Conservation (phyloP, 92 coral and sea anemone genomes). For the Zoanthus gigantus region DNA sequence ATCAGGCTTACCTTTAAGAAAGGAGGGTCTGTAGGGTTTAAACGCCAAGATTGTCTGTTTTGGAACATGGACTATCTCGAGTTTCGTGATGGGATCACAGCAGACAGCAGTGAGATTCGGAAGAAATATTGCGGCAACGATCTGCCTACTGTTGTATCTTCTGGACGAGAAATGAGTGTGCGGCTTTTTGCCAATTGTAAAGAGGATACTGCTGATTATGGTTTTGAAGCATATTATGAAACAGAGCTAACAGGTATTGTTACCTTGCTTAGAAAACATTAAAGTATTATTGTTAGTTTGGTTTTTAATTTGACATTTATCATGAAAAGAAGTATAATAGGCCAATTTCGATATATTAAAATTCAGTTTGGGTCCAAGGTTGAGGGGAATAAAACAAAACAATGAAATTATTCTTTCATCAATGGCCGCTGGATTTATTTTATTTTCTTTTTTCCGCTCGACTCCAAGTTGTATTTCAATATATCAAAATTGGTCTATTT, state of each 20-base stretch:
- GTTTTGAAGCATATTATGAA: constrained; percentile 35
- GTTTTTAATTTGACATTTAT: too few species aligned
- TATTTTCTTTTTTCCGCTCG: too few species aligned
- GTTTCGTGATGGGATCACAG: constrained; percentile 57
- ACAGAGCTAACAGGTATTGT: constrained; percentile 23
- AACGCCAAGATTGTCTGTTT: constrained; percentile 1
- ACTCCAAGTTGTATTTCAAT: too few species aligned
- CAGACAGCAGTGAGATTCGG: constrained; percentile 39
- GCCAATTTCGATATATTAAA: too few species aligned
- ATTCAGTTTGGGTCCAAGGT: too few species aligned
- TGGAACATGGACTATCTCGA: constrained; percentile 39
- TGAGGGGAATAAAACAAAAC: too few species aligned
- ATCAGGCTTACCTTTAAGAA: constrained; percentile 55
- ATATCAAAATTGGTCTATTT: too few species aligned
- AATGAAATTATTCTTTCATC: too few species aligned
- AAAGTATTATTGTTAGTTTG: too few species aligned
- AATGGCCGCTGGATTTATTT: too few species aligned
- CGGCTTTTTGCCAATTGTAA: constrained; percentile 28
- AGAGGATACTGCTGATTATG: not conserved
- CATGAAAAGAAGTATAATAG: too few species aligned
- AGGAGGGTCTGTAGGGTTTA: not conserved
- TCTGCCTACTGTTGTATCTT: constrained; percentile 22
- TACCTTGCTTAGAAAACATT: too few species aligned
- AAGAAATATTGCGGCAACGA: constrained; percentile 20
- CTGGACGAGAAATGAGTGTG: constrained; percentile 42